phyloP scores from a whole-genome alignment of 1,140 invertebrate species.

The Lerema accius region DNA sequence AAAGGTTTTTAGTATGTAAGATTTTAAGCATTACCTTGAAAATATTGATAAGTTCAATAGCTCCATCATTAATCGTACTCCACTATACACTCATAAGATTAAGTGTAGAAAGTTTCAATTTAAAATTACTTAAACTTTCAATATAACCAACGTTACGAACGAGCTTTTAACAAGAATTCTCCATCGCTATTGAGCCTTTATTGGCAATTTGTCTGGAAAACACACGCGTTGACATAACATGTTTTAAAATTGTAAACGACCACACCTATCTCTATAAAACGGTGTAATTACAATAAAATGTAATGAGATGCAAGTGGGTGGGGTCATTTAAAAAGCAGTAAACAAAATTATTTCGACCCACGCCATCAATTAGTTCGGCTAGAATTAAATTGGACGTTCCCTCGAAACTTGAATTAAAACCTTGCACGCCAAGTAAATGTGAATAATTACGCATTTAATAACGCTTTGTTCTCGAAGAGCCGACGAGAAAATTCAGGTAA shows the following conservation, averaged over 20 bases:
- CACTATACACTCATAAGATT: not conserved
- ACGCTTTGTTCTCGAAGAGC: conserved; percentile 75
- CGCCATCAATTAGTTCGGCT: conserved; percentile 78
- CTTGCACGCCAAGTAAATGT: conserved; percentile 78
- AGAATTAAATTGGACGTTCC: conserved; percentile 76
- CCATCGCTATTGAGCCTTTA: conserved; percentile 6
- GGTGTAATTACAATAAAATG: conserved; percentile 56
- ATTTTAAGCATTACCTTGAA: too few species aligned
- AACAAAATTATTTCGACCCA: conserved; percentile 80
- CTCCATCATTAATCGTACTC: not conserved
- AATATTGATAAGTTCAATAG: too few species aligned
- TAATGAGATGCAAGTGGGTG: conserved; percentile 69
- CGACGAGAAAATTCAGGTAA: conserved; percentile 80
- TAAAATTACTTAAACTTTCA: conserved; percentile 9
- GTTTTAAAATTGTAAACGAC: conserved; percentile 35
- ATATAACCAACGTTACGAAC: not conserved
- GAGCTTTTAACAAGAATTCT: conserved; percentile 16
- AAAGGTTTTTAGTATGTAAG: too few species aligned
- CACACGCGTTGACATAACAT: conserved; percentile 37
- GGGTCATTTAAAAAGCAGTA: conserved; percentile 78
- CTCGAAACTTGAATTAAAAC: conserved; percentile 75
- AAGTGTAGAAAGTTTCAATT: not conserved
- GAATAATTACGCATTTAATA: conserved; percentile 83
- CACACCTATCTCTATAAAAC: conserved; percentile 46
- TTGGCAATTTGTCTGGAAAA: conserved; percentile 40